These are phyloP conservation scores for Lithophane leautieri DNA, from an alignment of 2,888 invertebrate species.

Conservation along the genomic window DNA sequence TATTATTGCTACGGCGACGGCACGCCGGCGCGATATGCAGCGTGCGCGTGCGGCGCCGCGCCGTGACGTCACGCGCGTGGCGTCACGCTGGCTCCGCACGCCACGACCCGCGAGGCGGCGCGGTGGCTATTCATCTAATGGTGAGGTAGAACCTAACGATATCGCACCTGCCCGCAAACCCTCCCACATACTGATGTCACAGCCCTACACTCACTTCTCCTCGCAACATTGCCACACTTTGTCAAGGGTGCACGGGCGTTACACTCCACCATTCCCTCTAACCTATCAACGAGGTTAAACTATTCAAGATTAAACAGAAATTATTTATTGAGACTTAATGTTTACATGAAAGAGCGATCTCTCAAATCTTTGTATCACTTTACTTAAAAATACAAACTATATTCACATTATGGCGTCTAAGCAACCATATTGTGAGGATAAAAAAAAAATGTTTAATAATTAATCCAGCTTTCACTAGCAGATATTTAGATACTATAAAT, in stretches of 20 bases:
- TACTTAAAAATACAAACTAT: constrained; percentile 63
- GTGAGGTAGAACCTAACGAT: constrained; percentile 74
- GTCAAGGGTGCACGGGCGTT: constrained; percentile 47
- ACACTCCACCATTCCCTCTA: constrained; percentile 62
- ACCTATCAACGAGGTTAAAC: constrained; percentile 66
- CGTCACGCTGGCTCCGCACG: constrained; percentile 35
- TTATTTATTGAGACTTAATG: constrained; percentile 60
- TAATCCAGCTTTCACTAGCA: constrained; percentile 43
- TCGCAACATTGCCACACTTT: constrained; percentile 44
- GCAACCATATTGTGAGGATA: constrained; percentile 44
- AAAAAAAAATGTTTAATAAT: constrained; percentile 32
- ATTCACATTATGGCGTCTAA: constrained; percentile 41
- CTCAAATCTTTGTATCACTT: constrained; percentile 66
- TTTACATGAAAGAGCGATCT: constrained; percentile 56
- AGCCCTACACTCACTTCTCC: constrained; percentile 21
- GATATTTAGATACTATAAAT: constrained; percentile 42
- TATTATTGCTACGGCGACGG: constrained; percentile 89
- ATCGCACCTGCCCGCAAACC: constrained; percentile 64
- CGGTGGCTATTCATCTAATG: constrained; percentile 67
- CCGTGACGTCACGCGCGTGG: constrained; percentile 35
- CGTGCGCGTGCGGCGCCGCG: constrained; percentile 62
- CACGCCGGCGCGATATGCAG: constrained; percentile 81
- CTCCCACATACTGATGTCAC: constrained; percentile 68
- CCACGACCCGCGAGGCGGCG: constrained; percentile 48
- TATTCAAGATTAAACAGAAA: constrained; percentile 65